Evolutionary conservation across 2,797 vertebrate species (phyloP).

Genomic region (Sciaenops ocellatus): DNA sequence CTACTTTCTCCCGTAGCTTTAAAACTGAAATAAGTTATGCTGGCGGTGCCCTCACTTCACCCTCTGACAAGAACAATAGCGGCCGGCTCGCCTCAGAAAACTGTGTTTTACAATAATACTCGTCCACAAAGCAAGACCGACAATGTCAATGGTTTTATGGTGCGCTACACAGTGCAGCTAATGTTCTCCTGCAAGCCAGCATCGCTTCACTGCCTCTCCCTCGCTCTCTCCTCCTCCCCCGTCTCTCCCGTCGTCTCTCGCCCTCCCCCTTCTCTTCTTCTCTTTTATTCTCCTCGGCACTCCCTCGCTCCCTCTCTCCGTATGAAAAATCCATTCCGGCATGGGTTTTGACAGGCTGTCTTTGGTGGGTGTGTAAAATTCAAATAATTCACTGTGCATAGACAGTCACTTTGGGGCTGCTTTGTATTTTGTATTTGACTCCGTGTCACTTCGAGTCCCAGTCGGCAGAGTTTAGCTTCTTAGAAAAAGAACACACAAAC

Average conservation of each 20-base stretch:
- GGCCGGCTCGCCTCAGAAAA: constrained; percentile 65
- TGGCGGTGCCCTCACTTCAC: constrained; percentile 54
- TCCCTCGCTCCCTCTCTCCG: constrained; percentile 39
- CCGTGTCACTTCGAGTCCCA: constrained; percentile 58
- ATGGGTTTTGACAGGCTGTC: constrained; percentile 73
- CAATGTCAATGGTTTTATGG: constrained; percentile 70
- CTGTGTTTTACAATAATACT: constrained; percentile 72
- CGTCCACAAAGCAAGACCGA: constrained; percentile 65
- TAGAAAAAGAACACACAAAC: not conserved
- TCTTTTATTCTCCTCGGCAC: constrained; percentile 43
- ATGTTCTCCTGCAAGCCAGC: constrained; percentile 64
- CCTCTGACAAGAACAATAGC: constrained; percentile 70
- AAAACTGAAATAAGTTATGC: constrained; percentile 60
- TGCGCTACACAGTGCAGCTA: constrained; percentile 66
- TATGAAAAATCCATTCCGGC: constrained; percentile 70
- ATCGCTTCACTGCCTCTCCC: constrained; percentile 47
- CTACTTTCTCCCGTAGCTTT: constrained; percentile 28
- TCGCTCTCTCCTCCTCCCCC: constrained; percentile 27
- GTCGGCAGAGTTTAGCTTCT: constrained; percentile 35
- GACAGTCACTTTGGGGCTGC: constrained; percentile 60
- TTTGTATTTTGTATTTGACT: constrained; percentile 63
- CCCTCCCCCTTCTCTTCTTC: constrained; percentile 15
- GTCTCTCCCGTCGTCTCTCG: constrained; percentile 37
- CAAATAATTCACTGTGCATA: constrained; percentile 67
- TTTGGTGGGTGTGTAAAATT: constrained; percentile 73